A percentile compares a stretch with the other conserved stretches of the same genome.
Evolutionary conservation across 2,797 vertebrate genomes (phyloP).

Genomic region (Caiman crocodilus): DNA sequence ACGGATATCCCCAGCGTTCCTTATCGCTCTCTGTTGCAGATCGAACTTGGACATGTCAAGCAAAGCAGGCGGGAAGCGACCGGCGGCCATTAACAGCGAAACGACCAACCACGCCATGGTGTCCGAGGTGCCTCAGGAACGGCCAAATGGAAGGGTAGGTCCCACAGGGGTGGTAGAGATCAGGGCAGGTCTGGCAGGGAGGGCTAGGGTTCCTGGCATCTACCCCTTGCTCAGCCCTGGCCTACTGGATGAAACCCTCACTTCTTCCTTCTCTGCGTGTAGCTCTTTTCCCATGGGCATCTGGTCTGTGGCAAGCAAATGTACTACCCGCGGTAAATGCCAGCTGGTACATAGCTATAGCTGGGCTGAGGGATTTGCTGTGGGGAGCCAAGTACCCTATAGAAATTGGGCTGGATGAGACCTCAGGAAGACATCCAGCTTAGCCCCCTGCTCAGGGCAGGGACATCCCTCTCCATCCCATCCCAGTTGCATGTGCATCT

Average conservation of each 20-base stretch:
- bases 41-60: slow-evolving; percentile 89
- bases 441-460: too few relatives aligned
- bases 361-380: neutral
- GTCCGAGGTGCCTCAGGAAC: slow-evolving; percentile 86
- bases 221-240: neutral
- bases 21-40: slow-evolving; percentile 61
- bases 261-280: neutral
- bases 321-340: neutral
- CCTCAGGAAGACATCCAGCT: too few relatives aligned
- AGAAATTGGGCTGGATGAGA: too few relatives aligned
- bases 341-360: neutral
- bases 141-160: slow-evolving; percentile 86
- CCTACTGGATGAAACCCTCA: neutral
- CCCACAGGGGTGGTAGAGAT: neutral
- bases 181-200: neutral
- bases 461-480: too few relatives aligned
- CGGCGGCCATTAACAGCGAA: slow-evolving; percentile 77
- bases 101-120: slow-evolving; percentile 88
- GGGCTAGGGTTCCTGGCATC: neutral
- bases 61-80: slow-evolving; percentile 83
- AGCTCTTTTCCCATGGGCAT: neutral
- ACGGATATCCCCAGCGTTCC: neutral
- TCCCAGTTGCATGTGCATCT: too few relatives aligned
- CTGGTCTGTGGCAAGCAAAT: neutral
- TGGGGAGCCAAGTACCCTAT: neutral